These are phyloP conservation scores for Diadumene lineata DNA, from an alignment of 92 coral and sea anemone species.

Conservation along the genomic window DNA sequence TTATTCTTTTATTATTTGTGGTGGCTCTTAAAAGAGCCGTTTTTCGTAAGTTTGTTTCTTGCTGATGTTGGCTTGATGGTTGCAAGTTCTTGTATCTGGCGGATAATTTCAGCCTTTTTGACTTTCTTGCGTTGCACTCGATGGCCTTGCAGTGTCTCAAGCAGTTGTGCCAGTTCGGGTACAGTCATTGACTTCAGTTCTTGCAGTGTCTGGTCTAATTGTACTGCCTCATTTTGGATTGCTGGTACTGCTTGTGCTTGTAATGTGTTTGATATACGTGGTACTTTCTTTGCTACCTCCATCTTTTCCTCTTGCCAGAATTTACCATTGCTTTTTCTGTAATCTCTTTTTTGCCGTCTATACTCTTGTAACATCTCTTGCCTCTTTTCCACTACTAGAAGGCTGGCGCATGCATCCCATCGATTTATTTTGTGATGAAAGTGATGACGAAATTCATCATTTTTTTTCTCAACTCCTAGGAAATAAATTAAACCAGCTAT, in stretches of 20 bases:
- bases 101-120: not conserved
- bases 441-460: not conserved
- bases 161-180: not conserved
- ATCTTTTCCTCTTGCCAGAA: constrained; percentile 8
- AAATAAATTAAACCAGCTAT: not conserved
- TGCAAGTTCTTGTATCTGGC: not conserved
- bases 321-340: not conserved
- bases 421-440: not conserved
- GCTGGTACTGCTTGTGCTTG: not conserved
- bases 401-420: not conserved
- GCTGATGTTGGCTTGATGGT: not conserved
- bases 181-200: not conserved
- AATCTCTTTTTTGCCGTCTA: constrained; percentile 2
- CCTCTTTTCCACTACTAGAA: not conserved
- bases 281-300: constrained; percentile 20
- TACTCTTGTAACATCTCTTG: not conserved
- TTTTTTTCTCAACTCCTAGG: not conserved
- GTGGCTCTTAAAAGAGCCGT: constrained; percentile 27
- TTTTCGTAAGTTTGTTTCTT: not conserved
- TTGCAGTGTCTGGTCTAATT: not conserved
- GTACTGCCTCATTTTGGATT: not conserved
- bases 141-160: not conserved
- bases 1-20: not conserved
- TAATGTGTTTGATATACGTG: not conserved
- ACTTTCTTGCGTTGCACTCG: not conserved